Conservation (phyloP, 2,888 invertebrate genomes). For the Conistra vaccinii region DNA sequence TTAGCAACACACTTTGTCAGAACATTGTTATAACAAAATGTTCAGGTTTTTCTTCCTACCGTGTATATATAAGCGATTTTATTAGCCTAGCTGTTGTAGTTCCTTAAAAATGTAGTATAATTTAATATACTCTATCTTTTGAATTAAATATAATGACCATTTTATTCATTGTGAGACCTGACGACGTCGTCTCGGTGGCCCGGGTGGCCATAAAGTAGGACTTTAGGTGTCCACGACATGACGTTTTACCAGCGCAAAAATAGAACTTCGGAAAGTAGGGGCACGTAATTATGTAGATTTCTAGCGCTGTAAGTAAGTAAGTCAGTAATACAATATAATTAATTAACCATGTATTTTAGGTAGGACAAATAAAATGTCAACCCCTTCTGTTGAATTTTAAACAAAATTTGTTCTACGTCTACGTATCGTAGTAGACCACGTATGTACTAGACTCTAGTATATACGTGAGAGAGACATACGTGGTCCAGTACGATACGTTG, state of each 20-base stretch:
- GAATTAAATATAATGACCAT: slow-evolving; percentile 1
- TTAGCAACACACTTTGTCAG: slow-evolving; percentile 42
- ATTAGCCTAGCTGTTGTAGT: slow-evolving; percentile 34
- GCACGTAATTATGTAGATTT: not conserved
- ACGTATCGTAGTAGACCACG: too few relatives aligned
- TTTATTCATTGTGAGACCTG: not conserved
- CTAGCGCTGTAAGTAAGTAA: not conserved
- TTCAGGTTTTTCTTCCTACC: slow-evolving; percentile 16
- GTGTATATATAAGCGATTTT: too few relatives aligned
- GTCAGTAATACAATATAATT: not conserved
- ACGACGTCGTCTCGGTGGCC: not conserved
- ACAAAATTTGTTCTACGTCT: too few relatives aligned
- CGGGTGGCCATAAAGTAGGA: not conserved
- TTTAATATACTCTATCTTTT: slow-evolving; percentile 33
- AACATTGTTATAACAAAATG: slow-evolving; percentile 12
- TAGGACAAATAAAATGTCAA: not conserved
- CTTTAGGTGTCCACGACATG: not conserved
- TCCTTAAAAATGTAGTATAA: slow-evolving; percentile 52
- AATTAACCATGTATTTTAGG: not conserved
- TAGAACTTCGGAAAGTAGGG: not conserved
- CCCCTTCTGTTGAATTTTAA: not conserved
- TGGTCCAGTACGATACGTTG: too few relatives aligned
- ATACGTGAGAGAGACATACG: too few relatives aligned
- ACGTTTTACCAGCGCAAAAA: not conserved
- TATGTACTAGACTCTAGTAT: slow-evolving; percentile 18